These are phyloP conservation scores for Urocitellus parryii DNA, from an alignment of 2,113 vertebrate species.

Conservation along the genomic window DNA sequence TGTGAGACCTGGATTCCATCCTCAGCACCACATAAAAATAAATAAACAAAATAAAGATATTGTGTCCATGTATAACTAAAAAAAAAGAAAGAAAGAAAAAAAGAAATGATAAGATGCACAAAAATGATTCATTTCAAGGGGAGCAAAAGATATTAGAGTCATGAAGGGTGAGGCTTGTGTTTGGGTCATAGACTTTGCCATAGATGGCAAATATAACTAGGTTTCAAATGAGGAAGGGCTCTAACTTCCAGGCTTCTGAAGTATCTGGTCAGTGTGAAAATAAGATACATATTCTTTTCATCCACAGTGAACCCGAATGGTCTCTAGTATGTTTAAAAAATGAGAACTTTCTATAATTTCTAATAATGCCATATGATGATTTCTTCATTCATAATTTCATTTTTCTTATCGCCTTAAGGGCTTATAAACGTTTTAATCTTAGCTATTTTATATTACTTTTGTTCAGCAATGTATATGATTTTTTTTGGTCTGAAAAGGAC, in stretches of 20 bases:
- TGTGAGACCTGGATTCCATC: too few species aligned
- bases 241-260: background rate
- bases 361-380: background rate
- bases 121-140: slow-evolving; percentile 8
- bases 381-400: slow-evolving; percentile 38
- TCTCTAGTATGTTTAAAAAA: background rate
- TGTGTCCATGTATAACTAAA: too few species aligned
- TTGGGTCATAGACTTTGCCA: background rate
- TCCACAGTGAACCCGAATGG: background rate
- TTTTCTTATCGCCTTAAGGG: background rate
- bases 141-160: background rate
- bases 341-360: background rate
- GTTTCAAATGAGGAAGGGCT: background rate
- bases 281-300: background rate
- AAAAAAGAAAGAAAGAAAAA: background rate
- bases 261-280: slow-evolving; percentile 16
- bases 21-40: too few species aligned
- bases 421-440: slow-evolving; percentile 22
- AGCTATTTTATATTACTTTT: slow-evolving; percentile 49
- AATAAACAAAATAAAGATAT: too few species aligned
- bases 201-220: background rate
- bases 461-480: background rate
- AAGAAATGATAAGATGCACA: background rate
- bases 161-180: background rate
- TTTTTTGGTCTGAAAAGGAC: slow-evolving; percentile 12